Conservation (phyloP, 2,113 vertebrate species). For the Panthera tigris region DNA sequence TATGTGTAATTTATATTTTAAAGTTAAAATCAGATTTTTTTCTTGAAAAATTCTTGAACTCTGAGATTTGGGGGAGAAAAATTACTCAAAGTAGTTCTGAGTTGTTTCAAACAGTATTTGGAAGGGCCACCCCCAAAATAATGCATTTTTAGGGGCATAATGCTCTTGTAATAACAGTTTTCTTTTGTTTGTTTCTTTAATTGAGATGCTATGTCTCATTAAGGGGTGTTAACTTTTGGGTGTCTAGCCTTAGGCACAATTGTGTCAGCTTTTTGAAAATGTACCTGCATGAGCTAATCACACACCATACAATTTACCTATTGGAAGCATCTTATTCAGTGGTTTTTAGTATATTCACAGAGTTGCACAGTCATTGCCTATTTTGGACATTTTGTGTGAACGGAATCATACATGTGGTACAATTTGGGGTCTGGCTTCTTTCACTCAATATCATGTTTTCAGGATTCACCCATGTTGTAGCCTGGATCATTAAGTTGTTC, state of each 20-base stretch:
- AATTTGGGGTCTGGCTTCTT: background rate
- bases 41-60: background rate
- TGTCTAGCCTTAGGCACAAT: background rate
- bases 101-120: constrained; percentile 17
- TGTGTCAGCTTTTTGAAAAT: background rate
- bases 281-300: background rate
- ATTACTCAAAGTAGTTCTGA: background rate
- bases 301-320: accelerated
- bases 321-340: accelerated
- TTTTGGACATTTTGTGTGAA: accelerated
- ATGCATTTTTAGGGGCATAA: background rate
- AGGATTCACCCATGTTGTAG: accelerated
- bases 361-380: accelerated
- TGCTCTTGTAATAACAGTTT: background rate
- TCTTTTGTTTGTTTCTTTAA: background rate
- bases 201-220: background rate
- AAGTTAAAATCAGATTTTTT: background rate
- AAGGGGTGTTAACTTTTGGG: background rate
- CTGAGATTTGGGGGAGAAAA: background rate
- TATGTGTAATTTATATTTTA: background rate
- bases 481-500: accelerated
- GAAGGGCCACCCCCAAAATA: background rate
- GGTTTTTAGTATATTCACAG: background rate
- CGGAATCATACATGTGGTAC: accelerated
- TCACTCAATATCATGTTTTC: accelerated